These are phyloP conservation scores for Hydropsyche tenuis DNA, from an alignment of 1,140 invertebrate species.

Conservation along the genomic window DNA sequence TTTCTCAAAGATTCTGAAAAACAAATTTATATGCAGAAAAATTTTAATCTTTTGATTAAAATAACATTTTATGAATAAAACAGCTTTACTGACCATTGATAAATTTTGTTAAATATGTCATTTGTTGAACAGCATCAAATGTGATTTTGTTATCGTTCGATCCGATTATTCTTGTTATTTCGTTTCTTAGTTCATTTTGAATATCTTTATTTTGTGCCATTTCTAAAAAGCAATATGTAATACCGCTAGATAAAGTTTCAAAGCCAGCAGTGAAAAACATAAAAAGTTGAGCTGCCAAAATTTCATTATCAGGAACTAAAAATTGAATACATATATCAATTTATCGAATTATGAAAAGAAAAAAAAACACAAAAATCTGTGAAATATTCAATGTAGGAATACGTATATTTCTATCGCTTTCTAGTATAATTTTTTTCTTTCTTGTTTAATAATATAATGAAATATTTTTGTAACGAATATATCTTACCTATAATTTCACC, in stretches of 20 bases:
- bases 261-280: constrained; percentile 54
- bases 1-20: constrained; percentile 62
- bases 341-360: too few species aligned
- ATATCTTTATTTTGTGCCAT: constrained; percentile 54
- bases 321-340: too few species aligned
- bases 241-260: constrained; percentile 51
- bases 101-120: constrained; percentile 56
- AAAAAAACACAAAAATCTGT: too few species aligned
- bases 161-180: constrained; percentile 52
- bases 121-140: constrained; percentile 55
- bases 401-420: too few species aligned
- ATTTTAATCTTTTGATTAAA: too few species aligned
- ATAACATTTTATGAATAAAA: too few species aligned
- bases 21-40: too few species aligned
- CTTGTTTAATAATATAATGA: too few species aligned
- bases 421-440: too few species aligned
- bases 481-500: constrained; percentile 41
- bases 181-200: constrained; percentile 56
- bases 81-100: constrained; percentile 45
- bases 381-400: too few species aligned
- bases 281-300: constrained; percentile 55
- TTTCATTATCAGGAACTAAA: constrained; percentile 47
- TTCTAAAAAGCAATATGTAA: constrained; percentile 53
- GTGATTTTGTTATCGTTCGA: constrained; percentile 50
- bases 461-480: neutral